phyloP scores from a whole-genome alignment of 2,888 invertebrate species.

The Myathropa florea region DNA sequence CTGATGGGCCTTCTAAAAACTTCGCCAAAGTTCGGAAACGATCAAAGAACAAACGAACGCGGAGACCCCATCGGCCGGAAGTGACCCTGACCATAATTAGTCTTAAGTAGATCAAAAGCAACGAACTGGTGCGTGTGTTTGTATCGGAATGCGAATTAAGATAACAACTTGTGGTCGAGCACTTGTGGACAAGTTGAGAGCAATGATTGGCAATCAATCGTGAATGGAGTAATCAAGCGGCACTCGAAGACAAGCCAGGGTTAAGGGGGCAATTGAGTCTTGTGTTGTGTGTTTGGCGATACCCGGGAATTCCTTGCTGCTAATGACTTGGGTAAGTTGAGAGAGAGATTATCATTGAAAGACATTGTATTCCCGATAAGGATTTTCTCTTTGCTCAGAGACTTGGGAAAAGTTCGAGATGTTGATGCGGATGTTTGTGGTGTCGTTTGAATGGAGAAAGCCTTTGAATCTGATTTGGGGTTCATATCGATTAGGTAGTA shows the following conservation, averaged over 20 bases:
- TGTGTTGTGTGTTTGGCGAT: background rate
- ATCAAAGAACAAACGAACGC: background rate
- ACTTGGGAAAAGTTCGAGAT: background rate
- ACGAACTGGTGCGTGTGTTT: background rate
- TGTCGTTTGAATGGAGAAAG: too few relatives aligned
- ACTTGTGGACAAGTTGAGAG: slow-evolving; percentile 5
- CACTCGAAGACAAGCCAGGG: background rate
- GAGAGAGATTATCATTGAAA: background rate
- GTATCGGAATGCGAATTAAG: slow-evolving; percentile 13
- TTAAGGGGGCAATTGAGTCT: background rate
- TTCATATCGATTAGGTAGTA: too few relatives aligned
- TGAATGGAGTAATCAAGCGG: background rate
- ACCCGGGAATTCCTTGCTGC: background rate
- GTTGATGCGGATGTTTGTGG: too few relatives aligned
- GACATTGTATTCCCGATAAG: background rate
- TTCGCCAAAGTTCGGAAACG: background rate
- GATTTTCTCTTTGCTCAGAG: background rate
- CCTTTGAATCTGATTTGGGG: too few relatives aligned
- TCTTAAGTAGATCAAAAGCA: slow-evolving; percentile 14
- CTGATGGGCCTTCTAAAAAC: background rate
- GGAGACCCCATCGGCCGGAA: background rate
- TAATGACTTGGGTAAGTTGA: background rate
- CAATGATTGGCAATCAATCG: slow-evolving; percentile 26
- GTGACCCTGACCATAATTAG: slow-evolving; percentile 14
- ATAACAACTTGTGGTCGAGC: slow-evolving; percentile 9